These are phyloP conservation scores for Polymixis flavicincta DNA, from an alignment of 2,888 invertebrate species.

Conservation along the genomic window DNA sequence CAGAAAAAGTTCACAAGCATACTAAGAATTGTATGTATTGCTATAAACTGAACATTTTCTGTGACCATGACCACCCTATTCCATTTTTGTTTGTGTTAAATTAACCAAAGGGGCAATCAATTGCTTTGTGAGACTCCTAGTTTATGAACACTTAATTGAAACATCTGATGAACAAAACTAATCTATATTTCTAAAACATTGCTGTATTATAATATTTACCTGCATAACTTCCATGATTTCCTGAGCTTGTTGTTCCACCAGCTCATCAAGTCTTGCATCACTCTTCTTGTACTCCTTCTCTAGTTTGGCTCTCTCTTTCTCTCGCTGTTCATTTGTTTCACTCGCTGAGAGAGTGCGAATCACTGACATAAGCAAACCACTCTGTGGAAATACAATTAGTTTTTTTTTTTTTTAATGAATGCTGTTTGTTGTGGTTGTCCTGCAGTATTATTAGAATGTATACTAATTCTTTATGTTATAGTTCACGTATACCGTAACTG, in stretches of 20 bases:
- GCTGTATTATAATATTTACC: constrained; percentile 74
- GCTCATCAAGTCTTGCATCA: constrained; percentile 96
- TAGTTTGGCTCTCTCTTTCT: constrained; percentile 97
- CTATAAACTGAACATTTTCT: neutral
- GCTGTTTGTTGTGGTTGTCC: neutral
- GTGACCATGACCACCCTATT: neutral
- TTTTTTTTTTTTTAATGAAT: neutral
- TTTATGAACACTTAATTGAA: neutral
- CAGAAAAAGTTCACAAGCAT: neutral
- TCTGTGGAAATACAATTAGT: constrained; percentile 85
- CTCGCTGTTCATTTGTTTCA: constrained; percentile 97
- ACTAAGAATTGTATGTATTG: neutral
- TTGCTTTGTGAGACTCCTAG: neutral
- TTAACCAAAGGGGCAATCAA: neutral
- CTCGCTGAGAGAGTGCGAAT: constrained; percentile 98
- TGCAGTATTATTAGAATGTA: neutral
- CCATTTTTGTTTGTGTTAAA: neutral
- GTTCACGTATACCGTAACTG: neutral
- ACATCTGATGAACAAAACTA: neutral
- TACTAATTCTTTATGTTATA: neutral
- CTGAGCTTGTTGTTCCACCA: constrained; percentile 96
- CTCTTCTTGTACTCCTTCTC: constrained; percentile 98
- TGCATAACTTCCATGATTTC: constrained; percentile 96
- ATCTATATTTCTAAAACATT: neutral
- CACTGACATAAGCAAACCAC: constrained; percentile 97